These are phyloP conservation scores for Pristionchus fissidentatus DNA, from an alignment of 2,888 invertebrate genomes.

Conservation along the genomic window DNA sequence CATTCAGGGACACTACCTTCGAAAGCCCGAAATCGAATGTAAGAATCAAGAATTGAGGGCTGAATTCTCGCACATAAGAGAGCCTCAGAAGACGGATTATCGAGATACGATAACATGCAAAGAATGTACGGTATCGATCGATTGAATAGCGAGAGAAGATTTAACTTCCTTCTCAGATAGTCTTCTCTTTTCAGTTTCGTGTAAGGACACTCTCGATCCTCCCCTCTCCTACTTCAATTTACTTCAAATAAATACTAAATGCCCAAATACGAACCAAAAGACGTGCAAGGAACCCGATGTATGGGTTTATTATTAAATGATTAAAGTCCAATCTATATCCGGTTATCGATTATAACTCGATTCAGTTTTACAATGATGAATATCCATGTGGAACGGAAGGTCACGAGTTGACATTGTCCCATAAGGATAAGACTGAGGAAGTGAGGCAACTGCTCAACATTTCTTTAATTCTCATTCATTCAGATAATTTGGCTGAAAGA, in stretches of 20 bases:
- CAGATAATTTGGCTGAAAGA: not conserved
- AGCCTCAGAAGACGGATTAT: not conserved
- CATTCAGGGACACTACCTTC: conserved; percentile 9
- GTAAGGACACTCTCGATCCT: not conserved
- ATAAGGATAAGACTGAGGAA: not conserved
- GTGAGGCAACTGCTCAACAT: not conserved
- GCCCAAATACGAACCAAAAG: not conserved
- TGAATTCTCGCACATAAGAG: not conserved
- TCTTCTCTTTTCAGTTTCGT: not conserved
- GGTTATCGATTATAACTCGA: not conserved
- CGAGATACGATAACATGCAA: not conserved
- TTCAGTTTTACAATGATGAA: not conserved
- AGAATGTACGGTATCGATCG: not conserved
- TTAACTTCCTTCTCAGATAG: not conserved
- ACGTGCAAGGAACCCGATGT: not conserved
- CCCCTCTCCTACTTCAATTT: not conserved
- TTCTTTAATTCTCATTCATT: not conserved
- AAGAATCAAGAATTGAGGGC: not conserved
- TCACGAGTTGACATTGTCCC: not conserved
- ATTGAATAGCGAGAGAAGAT: not conserved
- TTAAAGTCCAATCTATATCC: not conserved
- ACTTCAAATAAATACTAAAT: not conserved
- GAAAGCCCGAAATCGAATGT: not conserved
- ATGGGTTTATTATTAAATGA: not conserved
- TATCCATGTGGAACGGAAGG: not conserved